These are phyloP conservation scores for Nasua narica DNA, from an alignment of 2,797 vertebrate species.

Conservation along the genomic window DNA sequence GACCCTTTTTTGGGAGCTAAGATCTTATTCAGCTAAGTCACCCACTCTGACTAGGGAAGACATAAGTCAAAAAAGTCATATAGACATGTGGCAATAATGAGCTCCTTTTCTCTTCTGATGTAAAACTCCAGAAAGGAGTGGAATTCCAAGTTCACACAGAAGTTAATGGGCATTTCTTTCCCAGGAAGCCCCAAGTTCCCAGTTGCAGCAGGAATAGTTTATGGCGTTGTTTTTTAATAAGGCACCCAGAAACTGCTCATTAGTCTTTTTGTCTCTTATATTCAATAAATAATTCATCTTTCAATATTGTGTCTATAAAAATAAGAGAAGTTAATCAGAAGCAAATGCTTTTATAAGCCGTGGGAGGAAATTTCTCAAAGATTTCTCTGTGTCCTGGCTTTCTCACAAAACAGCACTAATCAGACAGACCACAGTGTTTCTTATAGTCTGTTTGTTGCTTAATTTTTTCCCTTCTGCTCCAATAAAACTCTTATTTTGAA, in stretches of 20 bases:
- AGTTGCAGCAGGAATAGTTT: neutral
- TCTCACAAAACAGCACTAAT: constrained; percentile 33
- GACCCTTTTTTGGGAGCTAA: neutral
- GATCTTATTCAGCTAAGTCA: neutral
- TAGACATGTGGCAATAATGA: neutral
- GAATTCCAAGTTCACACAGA: neutral
- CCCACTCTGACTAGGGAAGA: neutral
- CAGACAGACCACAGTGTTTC: constrained; percentile 41
- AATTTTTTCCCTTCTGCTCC: constrained; percentile 53
- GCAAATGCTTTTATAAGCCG: neutral
- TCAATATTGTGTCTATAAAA: constrained; percentile 66
- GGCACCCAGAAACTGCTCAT: constrained; percentile 21
- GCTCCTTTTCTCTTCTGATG: neutral
- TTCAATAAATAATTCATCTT: constrained; percentile 76
- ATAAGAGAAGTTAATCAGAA: constrained; percentile 61
- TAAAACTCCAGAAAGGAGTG: neutral
- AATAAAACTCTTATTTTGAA: constrained; percentile 77
- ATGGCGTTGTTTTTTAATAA: neutral
- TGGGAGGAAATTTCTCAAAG: constrained; percentile 43
- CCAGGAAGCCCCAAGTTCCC: neutral
- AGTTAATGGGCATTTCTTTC: neutral
- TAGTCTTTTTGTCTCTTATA: constrained; percentile 41
- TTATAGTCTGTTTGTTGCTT: constrained; percentile 74
- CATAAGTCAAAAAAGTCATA: neutral
- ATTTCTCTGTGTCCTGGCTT: constrained; percentile 32